Evolutionary conservation across 2,797 vertebrate genomes (phyloP), one percentile per base, ranked within the genome.

Genomic region (Dallia pectoralis): DNA sequence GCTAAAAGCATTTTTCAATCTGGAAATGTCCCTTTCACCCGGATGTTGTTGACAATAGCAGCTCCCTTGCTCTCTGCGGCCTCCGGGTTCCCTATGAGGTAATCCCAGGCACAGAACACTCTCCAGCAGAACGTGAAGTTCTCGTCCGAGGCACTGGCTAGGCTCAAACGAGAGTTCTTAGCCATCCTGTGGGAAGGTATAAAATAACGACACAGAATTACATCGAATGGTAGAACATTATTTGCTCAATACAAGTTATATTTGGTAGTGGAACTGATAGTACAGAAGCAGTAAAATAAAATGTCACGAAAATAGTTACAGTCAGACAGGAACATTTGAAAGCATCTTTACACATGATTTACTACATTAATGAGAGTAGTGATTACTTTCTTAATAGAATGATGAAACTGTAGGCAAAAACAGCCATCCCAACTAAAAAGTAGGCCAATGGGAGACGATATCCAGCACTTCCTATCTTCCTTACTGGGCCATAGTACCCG

Each of bases 61-160:
- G 98, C 98, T 2, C 95, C 94, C 91, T 99, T 99, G 91, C 98
- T 99, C 86, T 99, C 97, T 0, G 98, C 96, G 32, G 98, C 97
- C 86, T 99, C 98, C 0, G 94, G 94, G 82, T 97, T 99, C 63
- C 98, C 98, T 32, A 99, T 99, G 78, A 99, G 93, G 79, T 96
- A 99, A 82, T 99, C 98, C 98, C 98, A 99, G 47, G 98, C 98
- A 59, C 97, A 99, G 85, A 99, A 99, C 1, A 99, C 88, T n/a
- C 96, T 90, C 98, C 98, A 99, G 80, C 98, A 99, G 90, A 99
- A 99, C 0, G 97, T 97, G 71, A 97, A 99, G 87, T 96, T 97
- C 89, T 99, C 97, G 73, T 96, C 93, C 4, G 97, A 98, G 6
- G 96, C 95, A 0, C 97, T 96, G 72, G 97, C 95, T 51, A 99